Evolutionary conservation across 1,140 invertebrate genomes (phyloP), one percentile per base, ranked within the genome.

Genomic region (Anastrepha obliqua): DNA sequence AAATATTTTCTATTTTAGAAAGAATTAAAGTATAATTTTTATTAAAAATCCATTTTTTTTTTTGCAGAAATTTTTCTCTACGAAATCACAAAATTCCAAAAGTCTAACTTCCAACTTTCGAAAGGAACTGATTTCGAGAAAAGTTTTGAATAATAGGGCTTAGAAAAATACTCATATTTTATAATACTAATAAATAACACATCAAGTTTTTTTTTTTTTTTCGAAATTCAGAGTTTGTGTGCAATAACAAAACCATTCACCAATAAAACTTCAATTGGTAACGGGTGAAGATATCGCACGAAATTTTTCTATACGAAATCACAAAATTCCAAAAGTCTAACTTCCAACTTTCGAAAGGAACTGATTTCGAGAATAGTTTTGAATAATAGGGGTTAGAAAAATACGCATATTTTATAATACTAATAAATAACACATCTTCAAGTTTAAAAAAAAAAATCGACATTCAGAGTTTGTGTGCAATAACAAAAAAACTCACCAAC

Each of bases 31-130:
- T n/a, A n/a, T n/a, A n/a, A n/a, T n/a, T n/a, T n/a, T n/a, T n/a
- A n/a, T n/a, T n/a, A n/a, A n/a, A n/a, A n/a, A n/a, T n/a, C n/a
- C n/a, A n/a, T n/a, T n/a, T n/a, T n/a, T n/a, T n/a, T n/a, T n/a
- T n/a, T n/a, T n/a, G n/a, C n/a, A n/a, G 51, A 55, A 29, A 67
- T 6, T 29, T 88, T 88, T 3, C 9, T 88, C 15, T 88, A 67
- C 87, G 87, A 88, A 88, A 88, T 78, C 87, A 88, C 62, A 88
- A 88, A 88, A 88, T 88, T 70, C 70, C 78, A 74, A 88, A 86
- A 86, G 65, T 74, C 59, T 58, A 70, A n/a, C 64, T 88, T 62
- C 8, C 39, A 60, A 62, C 85, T 86, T 86, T 78, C 65, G n/a
- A 86, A 88, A 88, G 85, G 87, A 88, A 86, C 87, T 88, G 87